Conservation (phyloP, 2,113 vertebrate genomes). For the Chaetorhynchus papuensis region DNA sequence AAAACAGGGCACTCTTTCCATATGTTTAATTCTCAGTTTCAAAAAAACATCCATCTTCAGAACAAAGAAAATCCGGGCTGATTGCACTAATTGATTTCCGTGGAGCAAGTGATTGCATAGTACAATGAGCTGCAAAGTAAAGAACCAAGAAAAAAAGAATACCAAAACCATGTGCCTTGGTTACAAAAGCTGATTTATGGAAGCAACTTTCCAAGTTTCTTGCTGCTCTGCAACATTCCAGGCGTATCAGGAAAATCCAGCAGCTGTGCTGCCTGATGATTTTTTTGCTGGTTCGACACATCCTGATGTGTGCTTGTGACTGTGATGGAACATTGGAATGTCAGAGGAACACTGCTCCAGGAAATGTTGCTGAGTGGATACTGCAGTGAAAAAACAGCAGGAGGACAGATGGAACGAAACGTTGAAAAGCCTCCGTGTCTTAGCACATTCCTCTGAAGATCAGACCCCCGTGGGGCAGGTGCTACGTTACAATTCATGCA, state of each 20-base stretch:
- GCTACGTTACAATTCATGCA: background rate
- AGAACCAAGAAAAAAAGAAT: background rate
- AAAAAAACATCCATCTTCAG: background rate
- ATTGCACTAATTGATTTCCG: conserved; percentile 43
- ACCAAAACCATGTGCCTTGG: background rate
- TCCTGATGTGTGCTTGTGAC: background rate
- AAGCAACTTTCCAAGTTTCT: background rate
- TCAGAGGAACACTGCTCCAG: background rate
- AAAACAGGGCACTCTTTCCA: background rate
- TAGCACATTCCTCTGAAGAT: background rate
- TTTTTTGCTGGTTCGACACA: conserved; percentile 19
- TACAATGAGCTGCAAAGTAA: background rate
- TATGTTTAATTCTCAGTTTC: background rate
- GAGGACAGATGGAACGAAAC: background rate
- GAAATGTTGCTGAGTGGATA: background rate
- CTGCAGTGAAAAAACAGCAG: background rate
- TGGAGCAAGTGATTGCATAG: background rate
- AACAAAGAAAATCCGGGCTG: conserved; percentile 12
- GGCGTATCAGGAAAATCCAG: background rate
- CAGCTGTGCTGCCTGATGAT: conserved; percentile 26
- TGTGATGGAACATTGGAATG: background rate
- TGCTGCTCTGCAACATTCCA: background rate
- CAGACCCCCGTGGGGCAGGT: background rate
- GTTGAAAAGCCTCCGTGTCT: background rate
- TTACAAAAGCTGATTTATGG: conserved; percentile 18